These are phyloP conservation scores for Bradysia coprophila DNA, from an alignment of 1,140 invertebrate species.

Conservation along the genomic window DNA sequence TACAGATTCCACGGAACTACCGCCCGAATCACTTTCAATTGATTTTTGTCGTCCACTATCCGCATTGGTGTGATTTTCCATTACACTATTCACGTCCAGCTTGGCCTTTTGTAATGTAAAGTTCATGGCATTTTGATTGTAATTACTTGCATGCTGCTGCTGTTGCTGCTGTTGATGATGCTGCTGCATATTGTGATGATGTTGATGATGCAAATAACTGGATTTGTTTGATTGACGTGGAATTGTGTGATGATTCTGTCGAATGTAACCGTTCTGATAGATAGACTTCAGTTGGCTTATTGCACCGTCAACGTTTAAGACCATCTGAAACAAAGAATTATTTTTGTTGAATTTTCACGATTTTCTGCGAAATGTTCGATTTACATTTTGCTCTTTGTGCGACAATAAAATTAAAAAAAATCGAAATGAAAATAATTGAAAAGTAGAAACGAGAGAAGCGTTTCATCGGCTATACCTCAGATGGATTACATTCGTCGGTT, in stretches of 20 bases:
- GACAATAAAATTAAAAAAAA: background rate
- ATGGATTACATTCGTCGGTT: too few species aligned
- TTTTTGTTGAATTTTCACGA: too few species aligned
- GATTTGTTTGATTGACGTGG: constrained; percentile 14
- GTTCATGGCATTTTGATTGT: constrained; percentile 18
- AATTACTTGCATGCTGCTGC: constrained; percentile 20
- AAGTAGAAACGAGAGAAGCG: too few species aligned
- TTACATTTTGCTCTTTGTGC: too few species aligned
- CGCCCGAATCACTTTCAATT: constrained; percentile 13
- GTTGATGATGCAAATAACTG: constrained; percentile 8
- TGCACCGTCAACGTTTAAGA: constrained; percentile 11
- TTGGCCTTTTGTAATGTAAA: constrained; percentile 18
- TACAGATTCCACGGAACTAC: constrained; percentile 20
- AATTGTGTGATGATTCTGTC: constrained; percentile 9
- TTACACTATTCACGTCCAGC: constrained; percentile 1
- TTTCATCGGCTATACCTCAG: too few species aligned
- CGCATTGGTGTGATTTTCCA: constrained; percentile 1
- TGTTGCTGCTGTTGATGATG: constrained; percentile 23
- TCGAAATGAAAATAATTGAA: background rate
- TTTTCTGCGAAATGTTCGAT: too few species aligned
- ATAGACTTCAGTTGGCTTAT: constrained; percentile 15
- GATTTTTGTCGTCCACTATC: constrained; percentile 8
- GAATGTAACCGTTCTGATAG: constrained; percentile 18
- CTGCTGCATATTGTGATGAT: constrained; percentile 14
- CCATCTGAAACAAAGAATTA: constrained; percentile 8